phyloP scores from a whole-genome alignment of 2,888 invertebrate genomes.

The Apeira syringaria region DNA sequence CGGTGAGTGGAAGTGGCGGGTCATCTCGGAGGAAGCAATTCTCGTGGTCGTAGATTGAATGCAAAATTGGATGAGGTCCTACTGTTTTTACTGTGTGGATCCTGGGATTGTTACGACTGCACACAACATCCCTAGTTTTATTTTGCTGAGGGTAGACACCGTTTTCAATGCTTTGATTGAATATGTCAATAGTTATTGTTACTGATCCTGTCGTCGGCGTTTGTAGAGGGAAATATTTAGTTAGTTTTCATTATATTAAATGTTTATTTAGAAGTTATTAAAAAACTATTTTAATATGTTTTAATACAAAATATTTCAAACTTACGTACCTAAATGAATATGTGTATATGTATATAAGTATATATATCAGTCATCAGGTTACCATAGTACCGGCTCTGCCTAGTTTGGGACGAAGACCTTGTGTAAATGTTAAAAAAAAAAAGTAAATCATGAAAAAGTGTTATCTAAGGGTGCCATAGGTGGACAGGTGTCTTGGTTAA shows the following conservation, averaged over 20 bases:
- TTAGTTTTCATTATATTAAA: conserved; percentile 47
- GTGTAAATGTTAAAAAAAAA: too few relatives aligned
- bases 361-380: not conserved
- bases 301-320: too few relatives aligned
- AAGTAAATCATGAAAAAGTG: too few relatives aligned
- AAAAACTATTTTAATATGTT: not conserved
- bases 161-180: conserved; percentile 76
- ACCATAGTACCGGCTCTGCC: too few relatives aligned
- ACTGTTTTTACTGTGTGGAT: conserved; percentile 77
- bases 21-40: conserved; percentile 80
- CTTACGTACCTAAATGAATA: too few relatives aligned
- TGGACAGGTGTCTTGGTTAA: too few relatives aligned
- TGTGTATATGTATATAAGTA: too few relatives aligned
- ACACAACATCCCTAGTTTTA: conserved; percentile 60
- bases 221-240: conserved; percentile 48
- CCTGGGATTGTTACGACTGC: conserved; percentile 59
- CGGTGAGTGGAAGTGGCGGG: conserved; percentile 77
- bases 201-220: conserved; percentile 54
- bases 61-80: conserved; percentile 82
- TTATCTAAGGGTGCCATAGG: too few relatives aligned
- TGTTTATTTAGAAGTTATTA: conserved; percentile 36
- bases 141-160: conserved; percentile 65
- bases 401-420: too few relatives aligned
- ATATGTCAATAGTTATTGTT: conserved; percentile 79
- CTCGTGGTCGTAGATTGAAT: conserved; percentile 81